Evolutionary conservation across 2,888 invertebrate genomes (phyloP).

Genomic region (Pyrgus malvae): DNA sequence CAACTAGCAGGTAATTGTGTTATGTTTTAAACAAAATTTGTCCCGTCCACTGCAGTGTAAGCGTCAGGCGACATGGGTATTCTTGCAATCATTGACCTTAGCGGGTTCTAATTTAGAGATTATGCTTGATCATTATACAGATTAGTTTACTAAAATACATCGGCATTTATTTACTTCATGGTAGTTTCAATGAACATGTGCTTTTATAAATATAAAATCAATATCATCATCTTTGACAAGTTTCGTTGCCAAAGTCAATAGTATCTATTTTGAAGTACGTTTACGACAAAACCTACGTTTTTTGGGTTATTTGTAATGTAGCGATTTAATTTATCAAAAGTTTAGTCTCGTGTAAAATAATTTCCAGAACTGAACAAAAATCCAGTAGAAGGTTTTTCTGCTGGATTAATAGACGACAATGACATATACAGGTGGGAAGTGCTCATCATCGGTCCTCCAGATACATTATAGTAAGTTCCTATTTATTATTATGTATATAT

Average conservation of each 20-base stretch:
- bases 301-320: not conserved
- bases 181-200: conserved; percentile 19
- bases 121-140: conserved; percentile 41
- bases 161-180: not conserved
- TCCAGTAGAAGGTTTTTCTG: conserved; percentile 99
- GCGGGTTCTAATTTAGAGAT: conserved; percentile 71
- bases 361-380: conserved; percentile 98
- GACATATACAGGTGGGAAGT: conserved; percentile 99
- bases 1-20: conserved; percentile 93
- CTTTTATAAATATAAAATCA: conserved; percentile 60
- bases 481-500: not conserved
- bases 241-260: conserved; percentile 51
- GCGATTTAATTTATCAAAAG: not conserved
- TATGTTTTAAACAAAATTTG: conserved; percentile 22
- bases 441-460: conserved; percentile 99
- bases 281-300: not conserved
- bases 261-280: conserved; percentile 15
- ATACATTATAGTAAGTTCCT: conserved; percentile 97
- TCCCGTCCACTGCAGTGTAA: conserved; percentile 38
- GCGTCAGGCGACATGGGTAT: conserved; percentile 60
- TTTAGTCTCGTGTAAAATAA: conserved; percentile 1
- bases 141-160: conserved; percentile 8
- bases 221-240: conserved; percentile 65
- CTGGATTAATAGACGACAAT: conserved; percentile 99
- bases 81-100: conserved; percentile 78